Conservation (phyloP, 1,140 invertebrate species). For the Drosophila nigromelanica region DNA sequence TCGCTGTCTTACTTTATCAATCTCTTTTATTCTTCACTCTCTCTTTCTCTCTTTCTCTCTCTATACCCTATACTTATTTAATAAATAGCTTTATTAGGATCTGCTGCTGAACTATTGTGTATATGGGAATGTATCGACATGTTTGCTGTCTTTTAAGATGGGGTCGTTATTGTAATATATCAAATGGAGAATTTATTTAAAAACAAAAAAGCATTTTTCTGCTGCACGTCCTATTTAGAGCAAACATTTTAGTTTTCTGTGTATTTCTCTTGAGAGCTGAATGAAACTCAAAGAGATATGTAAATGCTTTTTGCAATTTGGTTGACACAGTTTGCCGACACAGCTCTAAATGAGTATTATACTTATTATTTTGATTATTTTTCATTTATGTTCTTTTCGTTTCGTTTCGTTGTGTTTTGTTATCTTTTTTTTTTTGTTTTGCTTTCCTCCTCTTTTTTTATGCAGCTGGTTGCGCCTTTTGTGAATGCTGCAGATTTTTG, state of each 20-base stretch:
- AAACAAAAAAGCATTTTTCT: too few relatives aligned
- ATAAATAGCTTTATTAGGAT: too few relatives aligned
- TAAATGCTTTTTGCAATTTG: constrained; percentile 5
- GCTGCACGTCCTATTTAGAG: background rate
- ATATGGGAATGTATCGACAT: too few relatives aligned
- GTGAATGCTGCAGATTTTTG: constrained; percentile 34
- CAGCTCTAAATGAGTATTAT: constrained; percentile 16
- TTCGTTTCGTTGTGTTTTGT: background rate
- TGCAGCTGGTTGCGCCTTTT: constrained; percentile 24
- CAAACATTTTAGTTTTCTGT: background rate
- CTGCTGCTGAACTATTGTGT: too few relatives aligned
- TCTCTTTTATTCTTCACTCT: too few relatives aligned
- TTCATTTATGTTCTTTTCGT: background rate
- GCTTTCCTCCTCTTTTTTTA: background rate
- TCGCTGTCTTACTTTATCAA: too few relatives aligned
- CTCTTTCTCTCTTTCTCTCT: too few relatives aligned
- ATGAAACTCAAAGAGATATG: background rate
- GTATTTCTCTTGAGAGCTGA: too few relatives aligned
- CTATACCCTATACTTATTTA: too few relatives aligned
- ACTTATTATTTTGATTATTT: constrained; percentile 1
- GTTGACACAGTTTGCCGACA: constrained; percentile 6
- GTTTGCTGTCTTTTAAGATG: too few relatives aligned
- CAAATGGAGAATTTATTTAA: background rate
- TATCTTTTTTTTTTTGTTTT: background rate
- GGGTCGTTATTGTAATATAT: background rate